phyloP scores from a whole-genome alignment of 1,140 invertebrate genomes.

The Pinna nobilis region DNA sequence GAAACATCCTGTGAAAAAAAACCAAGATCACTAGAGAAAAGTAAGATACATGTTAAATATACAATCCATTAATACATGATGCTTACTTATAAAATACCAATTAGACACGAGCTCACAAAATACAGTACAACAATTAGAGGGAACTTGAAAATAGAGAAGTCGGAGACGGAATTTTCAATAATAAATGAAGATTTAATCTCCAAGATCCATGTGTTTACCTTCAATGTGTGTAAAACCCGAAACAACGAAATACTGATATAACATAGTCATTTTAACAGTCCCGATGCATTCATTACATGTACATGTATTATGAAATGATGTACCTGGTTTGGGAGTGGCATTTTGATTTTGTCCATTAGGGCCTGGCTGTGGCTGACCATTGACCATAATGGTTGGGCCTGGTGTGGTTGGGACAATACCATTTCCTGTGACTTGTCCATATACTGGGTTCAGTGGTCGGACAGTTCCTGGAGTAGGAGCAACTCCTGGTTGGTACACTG shows the following conservation, averaged over 20 bases:
- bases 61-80: background rate
- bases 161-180: too few species aligned
- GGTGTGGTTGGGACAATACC: constrained; percentile 34
- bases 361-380: constrained; percentile 17
- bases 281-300: too few species aligned
- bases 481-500: constrained; percentile 23
- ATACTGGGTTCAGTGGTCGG: constrained; percentile 25
- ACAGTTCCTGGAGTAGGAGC: constrained; percentile 33
- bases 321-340: constrained; percentile 27
- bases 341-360: background rate
- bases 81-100: background rate
- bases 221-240: too few species aligned
- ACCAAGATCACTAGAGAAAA: background rate
- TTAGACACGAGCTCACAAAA: background rate
- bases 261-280: background rate
- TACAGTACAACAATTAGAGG: too few species aligned
- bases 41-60: background rate
- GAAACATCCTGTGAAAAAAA: constrained; percentile 5
- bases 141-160: too few species aligned
- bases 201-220: background rate
- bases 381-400: constrained; percentile 35
- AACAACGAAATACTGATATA: too few species aligned
- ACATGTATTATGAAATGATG: too few species aligned
- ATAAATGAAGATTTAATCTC: too few species aligned
- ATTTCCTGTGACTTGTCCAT: constrained; percentile 30